Evolutionary conservation across 2,888 invertebrate genomes (phyloP).

Genomic region (Heliconius erato): DNA sequence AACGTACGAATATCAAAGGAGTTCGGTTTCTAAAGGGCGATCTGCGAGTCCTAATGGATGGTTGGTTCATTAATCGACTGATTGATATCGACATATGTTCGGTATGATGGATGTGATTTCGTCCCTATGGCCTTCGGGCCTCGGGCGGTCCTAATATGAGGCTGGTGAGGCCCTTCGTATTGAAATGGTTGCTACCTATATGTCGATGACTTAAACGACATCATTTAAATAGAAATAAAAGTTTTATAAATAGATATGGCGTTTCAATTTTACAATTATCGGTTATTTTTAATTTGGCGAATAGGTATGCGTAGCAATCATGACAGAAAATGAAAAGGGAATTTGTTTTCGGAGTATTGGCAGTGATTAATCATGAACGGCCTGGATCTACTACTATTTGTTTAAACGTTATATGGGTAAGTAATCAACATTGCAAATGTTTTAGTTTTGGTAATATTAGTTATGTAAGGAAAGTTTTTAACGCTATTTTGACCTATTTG

Average conservation of each 20-base stretch:
- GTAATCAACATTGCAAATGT: background rate
- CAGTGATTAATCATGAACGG: conserved; percentile 17
- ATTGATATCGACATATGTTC: conserved; percentile 76
- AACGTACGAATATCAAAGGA: conserved; percentile 50
- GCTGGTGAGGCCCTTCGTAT: conserved; percentile 62
- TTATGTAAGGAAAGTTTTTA: no score
- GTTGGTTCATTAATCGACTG: conserved; percentile 64
- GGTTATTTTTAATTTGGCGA: conserved; percentile 15
- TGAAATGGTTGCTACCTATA: no score
- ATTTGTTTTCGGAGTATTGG: conserved; percentile 20
- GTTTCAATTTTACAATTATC: conserved; percentile 12
- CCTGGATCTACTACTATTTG: conserved; percentile 4
- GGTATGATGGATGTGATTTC: conserved; percentile 63
- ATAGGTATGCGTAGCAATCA: background rate
- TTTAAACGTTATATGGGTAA: background rate
- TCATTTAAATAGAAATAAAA: conserved; percentile 14
- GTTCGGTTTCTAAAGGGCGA: conserved; percentile 47
- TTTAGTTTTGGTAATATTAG: background rate
- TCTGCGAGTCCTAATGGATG: conserved; percentile 53
- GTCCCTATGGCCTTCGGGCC: conserved; percentile 65
- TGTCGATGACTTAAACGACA: conserved; percentile 22
- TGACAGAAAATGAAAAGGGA: conserved; percentile 25
- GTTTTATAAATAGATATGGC: conserved; percentile 14
- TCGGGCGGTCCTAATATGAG: conserved; percentile 63
- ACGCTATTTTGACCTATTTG: no score